Percentiles rank a stretch among this genome's conserved stretches.
These are phyloP conservation scores for Berghia stephanieae DNA, from an alignment of 1,140 invertebrate species.

Conservation along the genomic window DNA sequence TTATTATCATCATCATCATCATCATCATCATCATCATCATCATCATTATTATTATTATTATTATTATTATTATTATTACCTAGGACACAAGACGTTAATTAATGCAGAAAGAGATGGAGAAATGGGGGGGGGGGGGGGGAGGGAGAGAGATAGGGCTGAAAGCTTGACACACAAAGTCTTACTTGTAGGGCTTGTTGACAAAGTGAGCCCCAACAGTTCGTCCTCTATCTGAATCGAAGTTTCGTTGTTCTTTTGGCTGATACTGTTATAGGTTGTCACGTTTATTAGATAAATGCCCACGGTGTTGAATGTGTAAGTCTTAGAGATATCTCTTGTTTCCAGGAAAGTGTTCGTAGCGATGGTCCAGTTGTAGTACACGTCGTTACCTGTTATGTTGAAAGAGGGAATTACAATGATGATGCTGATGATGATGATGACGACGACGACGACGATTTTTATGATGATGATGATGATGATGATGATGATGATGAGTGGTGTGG, in stretches of 20 bases:
- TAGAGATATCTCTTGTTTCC: constrained; percentile 13
- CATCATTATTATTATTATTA: too few species aligned
- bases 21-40: too few species aligned
- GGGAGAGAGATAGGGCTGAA: not conserved
- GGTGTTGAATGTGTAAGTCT: constrained; percentile 22
- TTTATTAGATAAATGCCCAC: constrained; percentile 38
- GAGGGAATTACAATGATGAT: not conserved
- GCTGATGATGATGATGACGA: not conserved
- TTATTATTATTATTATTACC: too few species aligned
- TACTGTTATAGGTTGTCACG: constrained; percentile 40
- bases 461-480: not conserved
- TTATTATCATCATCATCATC: too few species aligned
- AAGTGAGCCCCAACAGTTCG: constrained; percentile 30
- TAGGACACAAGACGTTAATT: too few species aligned
- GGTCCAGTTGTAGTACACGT: constrained; percentile 46
- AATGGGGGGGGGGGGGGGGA: constrained; percentile 13
- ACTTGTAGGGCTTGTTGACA: constrained; percentile 3
- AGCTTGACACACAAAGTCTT: constrained; percentile 1
- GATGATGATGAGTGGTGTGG: not conserved
- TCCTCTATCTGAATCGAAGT: constrained; percentile 41
- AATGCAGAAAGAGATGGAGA: not conserved
- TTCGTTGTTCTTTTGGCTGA: constrained; percentile 47
- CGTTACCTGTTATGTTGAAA: constrained; percentile 34
- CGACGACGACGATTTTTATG: too few species aligned
- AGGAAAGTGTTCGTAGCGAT: constrained; percentile 32